Evolutionary conservation across 2,797 vertebrate genomes (phyloP).

Genomic region (Acestrorhynchus altus): DNA sequence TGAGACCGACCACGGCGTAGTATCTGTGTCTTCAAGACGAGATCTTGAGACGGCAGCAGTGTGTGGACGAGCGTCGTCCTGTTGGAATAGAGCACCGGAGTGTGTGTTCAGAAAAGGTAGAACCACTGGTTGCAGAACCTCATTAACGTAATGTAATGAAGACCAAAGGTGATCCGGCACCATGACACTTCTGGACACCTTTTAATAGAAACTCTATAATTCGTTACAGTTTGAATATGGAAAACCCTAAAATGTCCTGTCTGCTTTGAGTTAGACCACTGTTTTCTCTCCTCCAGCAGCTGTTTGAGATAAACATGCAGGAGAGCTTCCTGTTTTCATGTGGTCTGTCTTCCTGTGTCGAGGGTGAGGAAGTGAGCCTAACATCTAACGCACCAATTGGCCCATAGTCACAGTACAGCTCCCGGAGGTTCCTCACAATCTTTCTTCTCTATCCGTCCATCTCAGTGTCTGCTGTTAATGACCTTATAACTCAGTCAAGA

Average conservation of each 20-base stretch:
- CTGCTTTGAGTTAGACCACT: not conserved
- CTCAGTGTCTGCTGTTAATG: not conserved
- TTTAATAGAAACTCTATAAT: no score
- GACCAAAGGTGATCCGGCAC: no score
- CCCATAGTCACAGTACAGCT: not conserved
- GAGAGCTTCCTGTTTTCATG: slow-evolving; percentile 55
- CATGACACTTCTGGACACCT: no score
- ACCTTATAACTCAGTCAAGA: not conserved
- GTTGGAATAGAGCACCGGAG: no score
- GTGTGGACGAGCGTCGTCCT: no score
- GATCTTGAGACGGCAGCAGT: no score
- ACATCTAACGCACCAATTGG: slow-evolving; percentile 33
- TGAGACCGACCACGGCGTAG: no score
- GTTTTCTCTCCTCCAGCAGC: not conserved
- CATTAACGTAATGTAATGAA: no score
- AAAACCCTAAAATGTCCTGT: not conserved
- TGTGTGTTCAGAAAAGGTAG: no score
- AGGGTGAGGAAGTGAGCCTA: slow-evolving; percentile 37
- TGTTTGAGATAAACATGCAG: slow-evolving; percentile 13
- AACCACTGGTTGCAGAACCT: no score
- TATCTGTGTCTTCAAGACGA: no score
- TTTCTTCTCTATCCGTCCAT: not conserved
- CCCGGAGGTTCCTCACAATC: not conserved
- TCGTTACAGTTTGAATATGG: not conserved
- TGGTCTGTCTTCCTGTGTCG: slow-evolving; percentile 49